Percentiles rank a stretch among this genome's conserved stretches.
phyloP scores from a whole-genome alignment of 2,113 vertebrate species.

The Pogona vitticeps region DNA sequence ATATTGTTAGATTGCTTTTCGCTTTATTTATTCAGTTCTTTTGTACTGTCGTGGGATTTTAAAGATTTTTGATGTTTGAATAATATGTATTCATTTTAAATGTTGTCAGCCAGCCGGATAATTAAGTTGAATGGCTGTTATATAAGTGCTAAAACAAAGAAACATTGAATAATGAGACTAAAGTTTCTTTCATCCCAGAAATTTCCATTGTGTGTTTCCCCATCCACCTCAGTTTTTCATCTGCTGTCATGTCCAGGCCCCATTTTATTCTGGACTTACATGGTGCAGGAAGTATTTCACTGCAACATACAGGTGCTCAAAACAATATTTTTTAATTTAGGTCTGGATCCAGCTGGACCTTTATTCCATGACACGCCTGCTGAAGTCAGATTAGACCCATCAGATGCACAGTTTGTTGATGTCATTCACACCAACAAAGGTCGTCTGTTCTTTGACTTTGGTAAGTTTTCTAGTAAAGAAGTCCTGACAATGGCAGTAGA shows the following conservation, averaged over 20 bases:
- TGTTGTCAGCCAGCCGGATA: no score
- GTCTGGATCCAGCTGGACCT: slow-evolving; percentile 75
- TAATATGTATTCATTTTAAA: not conserved
- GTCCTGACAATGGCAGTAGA: not conserved
- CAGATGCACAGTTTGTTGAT: slow-evolving; percentile 74
- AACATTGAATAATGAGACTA: not conserved
- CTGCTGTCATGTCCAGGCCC: not conserved
- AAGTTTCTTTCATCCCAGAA: not conserved
- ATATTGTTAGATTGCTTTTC: not conserved
- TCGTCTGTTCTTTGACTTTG: slow-evolving; percentile 49
- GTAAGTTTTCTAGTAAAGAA: slow-evolving; percentile 37
- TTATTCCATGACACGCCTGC: slow-evolving; percentile 72
- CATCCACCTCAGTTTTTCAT: not conserved
- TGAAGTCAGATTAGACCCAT: slow-evolving; percentile 72
- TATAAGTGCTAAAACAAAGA: not conserved
- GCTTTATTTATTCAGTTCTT: not conserved
- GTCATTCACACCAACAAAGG: slow-evolving; percentile 74
- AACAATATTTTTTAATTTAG: slow-evolving; percentile 47
- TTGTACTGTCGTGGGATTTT: not conserved
- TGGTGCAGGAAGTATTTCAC: not conserved
- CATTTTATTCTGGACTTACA: not conserved
- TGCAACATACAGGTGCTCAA: not conserved
- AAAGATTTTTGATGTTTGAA: not conserved
- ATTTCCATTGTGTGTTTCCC: not conserved
- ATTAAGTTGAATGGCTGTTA: not conserved